These are phyloP conservation scores for Cecidostiba fungosa DNA, from an alignment of 2,888 invertebrate species.

Conservation along the genomic window DNA sequence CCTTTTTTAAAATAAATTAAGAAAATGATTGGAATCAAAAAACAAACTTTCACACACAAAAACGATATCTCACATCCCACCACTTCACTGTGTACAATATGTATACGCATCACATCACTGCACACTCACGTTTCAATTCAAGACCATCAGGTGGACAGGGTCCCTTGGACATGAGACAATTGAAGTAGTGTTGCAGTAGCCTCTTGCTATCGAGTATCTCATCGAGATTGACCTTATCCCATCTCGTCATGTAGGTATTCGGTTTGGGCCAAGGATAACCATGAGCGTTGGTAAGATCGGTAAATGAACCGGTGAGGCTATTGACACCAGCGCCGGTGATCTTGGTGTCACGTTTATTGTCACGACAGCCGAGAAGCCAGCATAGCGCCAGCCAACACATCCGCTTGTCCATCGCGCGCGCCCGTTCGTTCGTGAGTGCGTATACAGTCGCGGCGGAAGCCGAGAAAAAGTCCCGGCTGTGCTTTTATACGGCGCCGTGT, in stretches of 20 bases:
- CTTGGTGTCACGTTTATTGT: slow-evolving; percentile 27
- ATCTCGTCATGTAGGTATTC: slow-evolving; percentile 81
- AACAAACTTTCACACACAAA: too few species aligned
- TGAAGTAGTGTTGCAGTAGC: slow-evolving; percentile 87
- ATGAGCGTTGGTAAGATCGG: neutral
- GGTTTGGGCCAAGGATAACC: slow-evolving; percentile 66
- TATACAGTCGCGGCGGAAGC: slow-evolving; percentile 4
- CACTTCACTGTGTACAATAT: neutral
- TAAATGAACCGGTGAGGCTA: neutral
- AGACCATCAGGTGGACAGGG: slow-evolving; percentile 88
- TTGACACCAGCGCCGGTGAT: neutral
- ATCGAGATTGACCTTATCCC: slow-evolving; percentile 87
- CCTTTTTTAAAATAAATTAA: too few species aligned
- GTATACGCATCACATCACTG: neutral
- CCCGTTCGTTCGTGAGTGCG: slow-evolving; percentile 25
- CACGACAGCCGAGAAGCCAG: slow-evolving; percentile 62
- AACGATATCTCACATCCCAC: neutral
- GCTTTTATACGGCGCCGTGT: slow-evolving; percentile 21
- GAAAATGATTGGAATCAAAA: too few species aligned
- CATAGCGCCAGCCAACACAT: slow-evolving; percentile 64
- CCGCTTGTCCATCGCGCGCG: slow-evolving; percentile 61
- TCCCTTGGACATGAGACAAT: slow-evolving; percentile 85
- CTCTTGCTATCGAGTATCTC: slow-evolving; percentile 86
- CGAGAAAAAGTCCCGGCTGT: slow-evolving; percentile 40
- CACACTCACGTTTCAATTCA: slow-evolving; percentile 87